Evolutionary conservation across 2,888 invertebrate species (phyloP).

Genomic region (Strigamia transsilvanica): DNA sequence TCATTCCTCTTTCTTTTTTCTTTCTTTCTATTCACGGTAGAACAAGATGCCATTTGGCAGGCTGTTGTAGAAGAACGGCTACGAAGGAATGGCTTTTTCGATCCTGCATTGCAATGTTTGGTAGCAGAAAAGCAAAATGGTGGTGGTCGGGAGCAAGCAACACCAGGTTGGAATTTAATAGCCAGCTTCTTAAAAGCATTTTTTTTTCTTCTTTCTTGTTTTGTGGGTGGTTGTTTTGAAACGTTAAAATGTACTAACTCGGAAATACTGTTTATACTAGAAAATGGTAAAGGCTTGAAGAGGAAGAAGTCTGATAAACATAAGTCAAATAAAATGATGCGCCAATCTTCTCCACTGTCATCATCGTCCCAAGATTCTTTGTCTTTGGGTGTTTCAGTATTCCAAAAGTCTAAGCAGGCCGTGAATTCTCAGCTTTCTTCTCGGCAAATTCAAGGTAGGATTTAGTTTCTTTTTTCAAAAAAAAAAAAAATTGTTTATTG

Average conservation of each 20-base stretch:
- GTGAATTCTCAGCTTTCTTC: not conserved
- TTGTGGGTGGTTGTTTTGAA: not conserved
- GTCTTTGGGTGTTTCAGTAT: slow-evolving; percentile 5
- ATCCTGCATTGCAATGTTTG: slow-evolving; percentile 45
- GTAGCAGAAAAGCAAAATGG: slow-evolving; percentile 22
- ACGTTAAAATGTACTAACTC: not conserved
- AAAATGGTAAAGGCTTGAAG: slow-evolving; percentile 15
- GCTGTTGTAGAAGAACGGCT: slow-evolving; percentile 58
- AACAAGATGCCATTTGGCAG: slow-evolving; percentile 58
- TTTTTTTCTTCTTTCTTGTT: not conserved
- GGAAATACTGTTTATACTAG: not conserved
- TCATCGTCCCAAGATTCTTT: slow-evolving; percentile 20
- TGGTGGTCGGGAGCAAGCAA: slow-evolving; percentile 45
- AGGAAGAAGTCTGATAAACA: slow-evolving; percentile 22
- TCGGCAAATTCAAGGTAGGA: not conserved
- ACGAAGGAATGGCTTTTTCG: slow-evolving; percentile 56
- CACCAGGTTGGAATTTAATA: slow-evolving; percentile 36
- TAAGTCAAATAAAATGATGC: slow-evolving; percentile 27
- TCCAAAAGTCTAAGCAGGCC: not conserved
- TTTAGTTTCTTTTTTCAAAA: not conserved
- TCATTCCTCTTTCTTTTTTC: slow-evolving; percentile 38
- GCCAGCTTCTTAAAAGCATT: not conserved
- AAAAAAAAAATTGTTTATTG: not conserved
- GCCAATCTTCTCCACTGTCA: not conserved
- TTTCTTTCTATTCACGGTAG: slow-evolving; percentile 55